Evolutionary conservation across 2,888 invertebrate genomes (phyloP).

Genomic region (Drepana falcataria): DNA sequence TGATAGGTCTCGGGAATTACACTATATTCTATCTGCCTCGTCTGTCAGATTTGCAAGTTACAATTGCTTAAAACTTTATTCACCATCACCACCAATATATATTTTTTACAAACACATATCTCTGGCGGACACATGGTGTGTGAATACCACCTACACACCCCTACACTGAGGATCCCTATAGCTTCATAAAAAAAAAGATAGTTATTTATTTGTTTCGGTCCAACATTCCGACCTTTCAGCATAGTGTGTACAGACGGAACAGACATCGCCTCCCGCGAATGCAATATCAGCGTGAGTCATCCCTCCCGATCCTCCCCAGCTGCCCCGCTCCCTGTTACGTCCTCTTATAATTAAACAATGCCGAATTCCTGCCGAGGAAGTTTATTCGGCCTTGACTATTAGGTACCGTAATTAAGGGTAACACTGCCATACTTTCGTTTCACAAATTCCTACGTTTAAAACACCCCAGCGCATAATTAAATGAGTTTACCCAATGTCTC

Average conservation of each 20-base stretch:
- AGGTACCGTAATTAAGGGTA: constrained; percentile 31
- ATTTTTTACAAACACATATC: too few relatives aligned
- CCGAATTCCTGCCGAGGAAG: constrained; percentile 32
- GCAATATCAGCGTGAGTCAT: constrained; percentile 37
- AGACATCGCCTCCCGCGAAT: constrained; percentile 28
- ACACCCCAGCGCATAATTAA: constrained; percentile 35
- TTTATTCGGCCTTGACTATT: constrained; percentile 47
- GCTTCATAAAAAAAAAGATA: too few relatives aligned
- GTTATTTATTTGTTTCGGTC: background rate
- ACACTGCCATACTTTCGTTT: constrained; percentile 22
- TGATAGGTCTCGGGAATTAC: too few relatives aligned
- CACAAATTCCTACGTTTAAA: constrained; percentile 43
- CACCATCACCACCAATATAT: too few relatives aligned
- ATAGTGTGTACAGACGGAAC: constrained; percentile 7
- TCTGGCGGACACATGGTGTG: too few relatives aligned
- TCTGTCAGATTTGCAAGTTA: too few relatives aligned
- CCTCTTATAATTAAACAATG: constrained; percentile 40
- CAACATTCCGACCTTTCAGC: background rate
- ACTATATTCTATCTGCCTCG: too few relatives aligned
- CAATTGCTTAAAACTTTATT: too few relatives aligned
- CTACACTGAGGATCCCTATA: too few relatives aligned
- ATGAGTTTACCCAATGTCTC: constrained; percentile 35
- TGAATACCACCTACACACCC: too few relatives aligned
- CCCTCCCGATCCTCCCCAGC: constrained; percentile 10
- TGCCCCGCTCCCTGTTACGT: background rate